A percentile compares a stretch with the other conserved stretches of the same genome.
These are phyloP conservation scores for Penaeus monodon DNA, from an alignment of 2,888 invertebrate genomes.

Conservation along the genomic window DNA sequence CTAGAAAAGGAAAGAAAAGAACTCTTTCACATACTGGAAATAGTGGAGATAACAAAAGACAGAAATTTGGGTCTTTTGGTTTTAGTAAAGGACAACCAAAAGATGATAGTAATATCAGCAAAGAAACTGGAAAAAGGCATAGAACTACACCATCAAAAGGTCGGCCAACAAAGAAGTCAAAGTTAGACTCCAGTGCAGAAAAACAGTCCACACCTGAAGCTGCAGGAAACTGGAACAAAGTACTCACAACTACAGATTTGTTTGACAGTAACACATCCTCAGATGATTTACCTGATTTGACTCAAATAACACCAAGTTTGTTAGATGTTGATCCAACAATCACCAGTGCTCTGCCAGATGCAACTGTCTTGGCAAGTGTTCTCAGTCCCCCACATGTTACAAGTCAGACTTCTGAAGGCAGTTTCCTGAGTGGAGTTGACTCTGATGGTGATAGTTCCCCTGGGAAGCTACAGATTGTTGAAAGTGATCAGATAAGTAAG, in stretches of 20 bases:
- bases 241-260: constrained; percentile 25
- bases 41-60: too few species aligned
- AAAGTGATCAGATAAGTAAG: constrained; percentile 13
- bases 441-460: constrained; percentile 11
- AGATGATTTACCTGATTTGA: constrained; percentile 57
- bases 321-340: constrained; percentile 55
- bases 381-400: constrained; percentile 42
- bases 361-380: constrained; percentile 47
- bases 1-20: too few species aligned
- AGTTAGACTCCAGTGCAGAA: too few species aligned
- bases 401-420: constrained; percentile 9
- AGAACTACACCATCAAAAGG: too few species aligned
- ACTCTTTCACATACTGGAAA: too few species aligned
- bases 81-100: too few species aligned
- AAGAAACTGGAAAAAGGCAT: too few species aligned
- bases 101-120: too few species aligned
- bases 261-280: constrained; percentile 45
- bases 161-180: too few species aligned
- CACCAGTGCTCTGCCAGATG: constrained; percentile 52
- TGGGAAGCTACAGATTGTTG: constrained; percentile 4
- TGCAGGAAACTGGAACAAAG: not conserved
- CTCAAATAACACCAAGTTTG: constrained; percentile 57
- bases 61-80: too few species aligned
- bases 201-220: too few species aligned
- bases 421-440: not conserved